A percentile compares a stretch with the other conserved stretches of the same genome.
These are phyloP conservation scores for Alosa alosa DNA, from an alignment of 2,113 vertebrate species.

Conservation along the genomic window DNA sequence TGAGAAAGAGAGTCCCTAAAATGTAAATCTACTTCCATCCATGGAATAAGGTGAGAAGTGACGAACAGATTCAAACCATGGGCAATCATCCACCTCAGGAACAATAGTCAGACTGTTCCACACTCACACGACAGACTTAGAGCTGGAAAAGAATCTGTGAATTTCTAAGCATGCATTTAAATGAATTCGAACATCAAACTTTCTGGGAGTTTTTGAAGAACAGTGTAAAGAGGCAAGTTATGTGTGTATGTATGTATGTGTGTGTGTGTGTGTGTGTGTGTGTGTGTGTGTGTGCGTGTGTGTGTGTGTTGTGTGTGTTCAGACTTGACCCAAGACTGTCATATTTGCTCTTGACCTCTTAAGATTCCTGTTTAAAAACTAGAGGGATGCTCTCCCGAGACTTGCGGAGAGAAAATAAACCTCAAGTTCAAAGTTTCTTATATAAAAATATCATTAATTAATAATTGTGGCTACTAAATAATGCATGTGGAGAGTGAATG, in stretches of 20 bases:
- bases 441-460: conserved; percentile 32
- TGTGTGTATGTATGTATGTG: background rate
- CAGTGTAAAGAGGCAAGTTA: background rate
- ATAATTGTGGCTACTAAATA: conserved; percentile 24
- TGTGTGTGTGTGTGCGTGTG: background rate
- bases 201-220: background rate
- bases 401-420: background rate
- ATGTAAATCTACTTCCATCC: conserved; percentile 9
- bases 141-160: background rate
- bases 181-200: background rate
- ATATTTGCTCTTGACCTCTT: background rate
- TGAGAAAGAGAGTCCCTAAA: background rate
- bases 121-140: background rate
- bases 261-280: background rate
- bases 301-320: conserved; percentile 1
- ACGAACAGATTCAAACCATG: background rate
- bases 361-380: conserved; percentile 19
- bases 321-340: conserved; percentile 1
- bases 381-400: conserved; percentile 1
- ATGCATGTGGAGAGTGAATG: conserved; percentile 25
- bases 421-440: conserved; percentile 7
- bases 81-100: conserved; percentile 9
- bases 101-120: background rate
- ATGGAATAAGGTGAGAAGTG: background rate
- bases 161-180: background rate